A percentile compares a stretch with the other conserved stretches of the same genome.
Conservation (phyloP, 2,888 invertebrate species). For the Andrena hattorfiana region DNA sequence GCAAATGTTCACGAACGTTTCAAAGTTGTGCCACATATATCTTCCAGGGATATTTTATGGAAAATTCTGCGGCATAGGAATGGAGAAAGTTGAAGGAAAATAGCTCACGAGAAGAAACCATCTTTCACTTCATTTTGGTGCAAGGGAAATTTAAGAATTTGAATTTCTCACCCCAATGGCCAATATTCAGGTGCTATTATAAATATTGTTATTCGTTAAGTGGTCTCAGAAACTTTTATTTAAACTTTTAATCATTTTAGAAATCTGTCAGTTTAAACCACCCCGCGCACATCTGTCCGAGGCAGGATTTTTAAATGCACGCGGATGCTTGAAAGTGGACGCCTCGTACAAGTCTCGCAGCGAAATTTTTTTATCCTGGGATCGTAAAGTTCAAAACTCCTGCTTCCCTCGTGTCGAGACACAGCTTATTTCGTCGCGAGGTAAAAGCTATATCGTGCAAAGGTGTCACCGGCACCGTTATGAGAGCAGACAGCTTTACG, state of each 20-base stretch:
- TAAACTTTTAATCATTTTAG: not conserved
- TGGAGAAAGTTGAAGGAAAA: not conserved
- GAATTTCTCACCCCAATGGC: not conserved
- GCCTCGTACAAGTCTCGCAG: slow-evolving; percentile 7
- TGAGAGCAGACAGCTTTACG: slow-evolving; percentile 64
- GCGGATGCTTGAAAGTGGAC: slow-evolving; percentile 5
- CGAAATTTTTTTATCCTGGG: slow-evolving; percentile 24
- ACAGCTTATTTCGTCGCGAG: slow-evolving; percentile 48
- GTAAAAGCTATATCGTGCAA: slow-evolving; percentile 39
- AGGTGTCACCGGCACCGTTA: slow-evolving; percentile 58
- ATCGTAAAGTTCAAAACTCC: slow-evolving; percentile 44
- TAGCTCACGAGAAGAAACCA: not conserved
- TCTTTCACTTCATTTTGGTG: not conserved
- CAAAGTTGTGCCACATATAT: not conserved
- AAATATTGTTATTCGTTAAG: too few relatives aligned
- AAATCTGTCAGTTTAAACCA: not conserved
- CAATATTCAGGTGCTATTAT: not conserved
- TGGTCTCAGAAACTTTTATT: not conserved
- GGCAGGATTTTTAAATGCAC: slow-evolving; percentile 3
- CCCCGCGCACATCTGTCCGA: not conserved
- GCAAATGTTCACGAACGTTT: not conserved
- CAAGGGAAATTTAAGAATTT: not conserved
- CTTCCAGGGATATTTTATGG: not conserved
- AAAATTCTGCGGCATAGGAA: not conserved
- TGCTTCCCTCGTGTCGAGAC: slow-evolving; percentile 20